Base-by-base conservation (phyloP, 2,797 vertebrate species). In the Acanthis flammea region DNA sequence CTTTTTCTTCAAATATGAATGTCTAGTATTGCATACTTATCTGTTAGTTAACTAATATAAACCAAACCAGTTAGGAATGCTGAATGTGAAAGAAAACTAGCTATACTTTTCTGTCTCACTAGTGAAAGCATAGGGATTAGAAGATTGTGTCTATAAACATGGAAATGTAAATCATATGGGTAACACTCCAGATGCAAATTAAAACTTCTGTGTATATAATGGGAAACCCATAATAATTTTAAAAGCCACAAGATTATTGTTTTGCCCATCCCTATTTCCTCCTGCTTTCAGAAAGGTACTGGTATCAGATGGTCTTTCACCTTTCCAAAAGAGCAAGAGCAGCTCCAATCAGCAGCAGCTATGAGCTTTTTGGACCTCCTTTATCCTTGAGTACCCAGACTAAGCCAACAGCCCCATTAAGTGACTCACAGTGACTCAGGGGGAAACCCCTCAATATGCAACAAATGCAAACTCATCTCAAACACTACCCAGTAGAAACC, bases 141-240 rank as follows among this genome's bases (percentile, higher is more conserved):
- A 91, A 30, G n/a, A 92, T 83, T 24, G 27, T 27, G 10, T 71
- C 75, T 67, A 50, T 16, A 86, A 77, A 94, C 42, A 71, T 9
- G 22, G 31, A 66, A 92, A 90, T 63, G 68, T 39, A 91, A 94
- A 74, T 94, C 78, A 83, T 12, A 61, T 2, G n/a, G 58, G 78
- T 54, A 86, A 65, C 23, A 58, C 31, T 65, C 33, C 80, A 87
- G 53, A 42, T 35, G 47, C 67, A 93, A 92, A 92, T 63, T 23
- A 71, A 67, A 82, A 30, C 23, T 67, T 81, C 39, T 83, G 10
- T 37, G 57, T 65, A 82, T 77, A 71, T 37, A 87, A 89, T 33
- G 31, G 70, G 60, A 94, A 93, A 87, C 28, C 31, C 14, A 0
- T 37, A 65, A 62, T 5, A 55, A 39, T 66, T 88, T 85, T 53